Base-by-base conservation (phyloP, 2,888 invertebrate species). In the Pachliopta kotzebuea region DNA sequence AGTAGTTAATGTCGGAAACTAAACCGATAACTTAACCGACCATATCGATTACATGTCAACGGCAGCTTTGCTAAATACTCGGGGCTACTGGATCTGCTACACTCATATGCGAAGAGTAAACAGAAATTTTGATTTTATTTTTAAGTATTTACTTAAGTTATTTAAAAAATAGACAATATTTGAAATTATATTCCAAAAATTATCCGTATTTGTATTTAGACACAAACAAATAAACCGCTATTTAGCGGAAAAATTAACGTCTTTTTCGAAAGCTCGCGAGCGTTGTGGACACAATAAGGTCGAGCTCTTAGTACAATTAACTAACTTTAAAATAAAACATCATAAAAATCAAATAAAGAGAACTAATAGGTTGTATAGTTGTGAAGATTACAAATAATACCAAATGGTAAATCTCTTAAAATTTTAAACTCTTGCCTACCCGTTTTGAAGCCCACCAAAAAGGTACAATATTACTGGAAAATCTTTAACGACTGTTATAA, bases 11-110 rank as follows among this genome's bases (percentile, higher is more conserved):
- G 82, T 83, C 79, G 83, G 74, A 81, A 81, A 78, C 83, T 83
- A 83, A 85, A 82, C 85, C 85, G 86, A 89, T 90, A 88, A 90
- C 89, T 88, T 89, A 88, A 87, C 84, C 83, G 83, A 82, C 84
- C 85, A 79, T 85, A 90, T 90, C 89, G 90, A 90, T 90, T 90
- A 89, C 85, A 88, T 90, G 90, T 89, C 90, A 90, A 70, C 76
- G 80, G 79, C 90, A 90, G 88, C 76, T 81, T 73, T 69, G 78
- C 77, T 80, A 79, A 83, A 79, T 87, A 87, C 86, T 88, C 88
- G 83, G 81, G 79, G 77, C 78, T 76, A 72, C 73, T 56, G 56
- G 77, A 60, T 60, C 56, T 42, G 54, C 23, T 57, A 58, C 45
- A 37, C 54, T 60, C 24, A 20, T 4, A 45, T 45, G n/a, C 31